phyloP scores from a whole-genome alignment of 2,113 vertebrate species.

The Pachyramphus minor region DNA sequence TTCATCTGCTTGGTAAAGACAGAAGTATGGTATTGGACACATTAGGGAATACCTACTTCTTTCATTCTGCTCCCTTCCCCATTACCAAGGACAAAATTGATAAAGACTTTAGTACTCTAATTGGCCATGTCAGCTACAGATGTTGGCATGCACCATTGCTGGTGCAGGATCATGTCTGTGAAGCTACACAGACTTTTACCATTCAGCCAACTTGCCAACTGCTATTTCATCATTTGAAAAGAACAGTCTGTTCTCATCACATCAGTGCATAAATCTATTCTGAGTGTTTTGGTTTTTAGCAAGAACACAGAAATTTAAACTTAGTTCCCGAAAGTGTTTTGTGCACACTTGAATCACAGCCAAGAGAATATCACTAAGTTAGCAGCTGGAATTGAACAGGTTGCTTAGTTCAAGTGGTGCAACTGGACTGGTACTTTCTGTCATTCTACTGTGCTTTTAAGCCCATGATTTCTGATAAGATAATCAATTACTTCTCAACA shows the following conservation, averaged over 20 bases:
- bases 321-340: not conserved
- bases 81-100: not conserved
- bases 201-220: not conserved
- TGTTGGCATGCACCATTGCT: not conserved
- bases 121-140: not conserved
- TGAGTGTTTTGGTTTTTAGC: not conserved
- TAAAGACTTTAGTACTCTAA: not conserved
- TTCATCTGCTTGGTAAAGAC: not conserved
- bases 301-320: not conserved
- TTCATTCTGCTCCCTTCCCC: not conserved
- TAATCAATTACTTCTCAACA: not conserved
- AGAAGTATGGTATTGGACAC: not conserved
- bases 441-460: not conserved
- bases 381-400: not conserved
- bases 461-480: not conserved
- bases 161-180: not conserved
- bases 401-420: not conserved
- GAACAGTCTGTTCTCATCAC: not conserved
- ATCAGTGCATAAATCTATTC: not conserved
- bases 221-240: not conserved
- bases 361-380: not conserved
- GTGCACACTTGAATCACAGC: not conserved
- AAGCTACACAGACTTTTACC: not conserved
- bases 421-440: not conserved
- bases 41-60: not conserved